Conservation (phyloP, 2,888 invertebrate genomes). For the Nephrotoma flavescens region DNA sequence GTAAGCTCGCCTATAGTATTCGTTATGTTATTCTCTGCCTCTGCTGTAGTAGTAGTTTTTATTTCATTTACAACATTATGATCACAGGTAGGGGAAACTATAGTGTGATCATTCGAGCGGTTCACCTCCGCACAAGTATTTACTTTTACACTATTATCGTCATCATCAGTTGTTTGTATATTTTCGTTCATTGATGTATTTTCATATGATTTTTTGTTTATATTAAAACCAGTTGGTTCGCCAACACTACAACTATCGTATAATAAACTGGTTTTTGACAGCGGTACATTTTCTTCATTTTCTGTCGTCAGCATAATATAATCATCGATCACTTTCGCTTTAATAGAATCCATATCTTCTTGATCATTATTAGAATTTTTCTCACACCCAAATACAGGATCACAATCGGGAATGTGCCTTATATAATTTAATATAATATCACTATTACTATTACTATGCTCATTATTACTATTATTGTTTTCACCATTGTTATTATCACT, state of each 20-base stretch:
- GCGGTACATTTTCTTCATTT: conserved; percentile 1
- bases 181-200: neutral
- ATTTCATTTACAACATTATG: neutral
- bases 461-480: conserved; percentile 8
- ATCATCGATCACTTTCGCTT: conserved; percentile 6
- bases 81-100: neutral
- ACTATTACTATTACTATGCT: neutral
- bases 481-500: conserved; percentile 10
- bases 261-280: neutral
- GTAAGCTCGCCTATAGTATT: neutral
- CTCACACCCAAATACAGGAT: conserved; percentile 6
- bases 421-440: conserved; percentile 4
- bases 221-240: neutral
- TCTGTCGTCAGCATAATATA: neutral
- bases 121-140: neutral
- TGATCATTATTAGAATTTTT: neutral
- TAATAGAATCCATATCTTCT: neutral
- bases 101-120: neutral
- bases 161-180: neutral
- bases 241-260: neutral
- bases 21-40: neutral
- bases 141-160: neutral
- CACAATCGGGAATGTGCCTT: conserved; percentile 9
- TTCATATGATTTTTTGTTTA: neutral
- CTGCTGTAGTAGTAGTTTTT: neutral